These are phyloP conservation scores for Meteorus cinctellus DNA, from an alignment of 2,888 invertebrate genomes.

Conservation along the genomic window DNA sequence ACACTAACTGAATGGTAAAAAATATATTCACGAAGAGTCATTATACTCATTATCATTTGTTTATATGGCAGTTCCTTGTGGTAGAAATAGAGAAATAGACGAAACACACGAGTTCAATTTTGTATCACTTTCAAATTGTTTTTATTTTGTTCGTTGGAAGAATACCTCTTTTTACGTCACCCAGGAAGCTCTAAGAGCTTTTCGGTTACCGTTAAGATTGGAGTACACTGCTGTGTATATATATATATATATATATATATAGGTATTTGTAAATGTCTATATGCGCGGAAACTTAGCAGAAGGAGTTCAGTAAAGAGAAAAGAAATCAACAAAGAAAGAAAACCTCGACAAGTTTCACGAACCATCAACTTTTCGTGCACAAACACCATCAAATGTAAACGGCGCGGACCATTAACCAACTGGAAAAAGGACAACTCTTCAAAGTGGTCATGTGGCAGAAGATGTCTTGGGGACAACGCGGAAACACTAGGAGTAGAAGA, in stretches of 20 bases:
- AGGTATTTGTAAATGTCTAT: constrained; percentile 4
- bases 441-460: constrained; percentile 1
- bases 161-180: constrained; percentile 12
- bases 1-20: not conserved
- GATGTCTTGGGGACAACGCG: constrained; percentile 3
- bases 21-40: not conserved
- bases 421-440: constrained; percentile 22
- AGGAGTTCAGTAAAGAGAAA: constrained; percentile 23
- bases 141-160: not conserved
- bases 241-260: not conserved
- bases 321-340: constrained; percentile 29
- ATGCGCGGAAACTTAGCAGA: constrained; percentile 2
- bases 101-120: not conserved
- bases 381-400: constrained; percentile 44
- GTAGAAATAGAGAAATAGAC: not conserved
- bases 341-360: constrained; percentile 45
- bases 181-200: constrained; percentile 45
- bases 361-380: constrained; percentile 43
- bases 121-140: not conserved
- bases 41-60: not conserved
- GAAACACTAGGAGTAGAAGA: constrained; percentile 4
- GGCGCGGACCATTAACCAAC: constrained; percentile 37
- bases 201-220: constrained; percentile 47
- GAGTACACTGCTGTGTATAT: constrained; percentile 28
- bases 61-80: not conserved